Evolutionary conservation across 2,113 vertebrate species (phyloP).

Genomic region (Thamnaconus septentrionalis): DNA sequence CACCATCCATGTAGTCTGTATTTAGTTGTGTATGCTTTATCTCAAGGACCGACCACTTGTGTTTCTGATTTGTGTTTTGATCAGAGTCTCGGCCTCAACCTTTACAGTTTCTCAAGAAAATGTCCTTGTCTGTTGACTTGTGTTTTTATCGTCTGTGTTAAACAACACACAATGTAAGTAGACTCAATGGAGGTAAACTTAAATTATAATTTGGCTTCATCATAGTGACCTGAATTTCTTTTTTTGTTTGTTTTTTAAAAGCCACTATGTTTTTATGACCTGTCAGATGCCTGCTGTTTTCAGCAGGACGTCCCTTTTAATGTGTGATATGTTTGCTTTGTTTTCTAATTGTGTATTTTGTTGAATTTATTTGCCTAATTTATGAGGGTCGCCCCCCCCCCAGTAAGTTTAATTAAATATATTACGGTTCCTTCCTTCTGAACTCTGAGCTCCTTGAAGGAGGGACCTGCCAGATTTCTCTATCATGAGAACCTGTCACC

Average conservation of each 20-base stretch:
- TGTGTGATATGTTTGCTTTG: too few species aligned
- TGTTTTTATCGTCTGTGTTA: too few species aligned
- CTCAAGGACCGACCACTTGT: slow-evolving; percentile 42
- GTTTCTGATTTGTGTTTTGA: slow-evolving; percentile 2
- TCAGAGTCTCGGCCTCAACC: too few species aligned
- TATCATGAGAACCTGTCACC: slow-evolving; percentile 5
- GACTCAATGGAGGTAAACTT: not conserved
- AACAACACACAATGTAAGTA: not conserved
- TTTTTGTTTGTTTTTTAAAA: slow-evolving; percentile 2
- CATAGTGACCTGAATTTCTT: not conserved
- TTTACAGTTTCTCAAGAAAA: too few species aligned
- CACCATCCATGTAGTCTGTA: not conserved
- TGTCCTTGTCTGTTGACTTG: too few species aligned
- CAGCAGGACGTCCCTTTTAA: too few species aligned
- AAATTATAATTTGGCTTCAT: not conserved
- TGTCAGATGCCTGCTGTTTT: too few species aligned
- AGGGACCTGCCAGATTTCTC: not conserved
- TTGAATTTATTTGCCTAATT: not conserved
- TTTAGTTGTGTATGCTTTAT: slow-evolving; percentile 7
- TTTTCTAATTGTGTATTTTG: too few species aligned
- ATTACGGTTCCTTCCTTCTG: not conserved
- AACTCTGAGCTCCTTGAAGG: not conserved
- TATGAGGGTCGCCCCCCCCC: too few species aligned
- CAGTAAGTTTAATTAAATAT: not conserved
- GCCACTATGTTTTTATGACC: not conserved